Conservation (phyloP, 37 sponge, comb jelly and placozoan species). For the Eunapius fragilis region DNA sequence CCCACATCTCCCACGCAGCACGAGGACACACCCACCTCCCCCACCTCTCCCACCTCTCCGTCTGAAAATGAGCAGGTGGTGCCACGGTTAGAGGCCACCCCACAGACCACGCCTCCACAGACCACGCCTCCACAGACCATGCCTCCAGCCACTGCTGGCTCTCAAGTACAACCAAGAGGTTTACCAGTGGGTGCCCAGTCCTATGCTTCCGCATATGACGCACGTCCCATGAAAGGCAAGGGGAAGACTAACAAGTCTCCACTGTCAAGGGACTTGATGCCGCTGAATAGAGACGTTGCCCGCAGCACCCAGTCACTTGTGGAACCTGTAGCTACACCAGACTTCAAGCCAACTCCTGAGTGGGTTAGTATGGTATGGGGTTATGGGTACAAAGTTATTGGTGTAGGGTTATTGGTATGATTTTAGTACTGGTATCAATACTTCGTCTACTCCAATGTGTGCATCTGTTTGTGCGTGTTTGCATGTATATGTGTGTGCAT, state of each 20-base stretch:
- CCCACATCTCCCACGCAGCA: not conserved
- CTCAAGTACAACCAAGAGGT: slow-evolving; percentile 2
- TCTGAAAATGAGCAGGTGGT: not conserved
- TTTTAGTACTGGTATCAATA: no score
- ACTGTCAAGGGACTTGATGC: slow-evolving; percentile 26
- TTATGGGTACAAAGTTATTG: no score
- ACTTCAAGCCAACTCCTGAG: slow-evolving; percentile 82
- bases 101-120: not conserved
- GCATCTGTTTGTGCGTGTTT: slow-evolving; percentile 21
- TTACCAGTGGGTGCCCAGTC: not conserved
- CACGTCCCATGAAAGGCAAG: not conserved
- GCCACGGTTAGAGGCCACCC: not conserved
- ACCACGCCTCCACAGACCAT: not conserved
- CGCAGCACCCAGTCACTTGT: slow-evolving; percentile 48
- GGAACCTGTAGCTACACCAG: slow-evolving; percentile 61
- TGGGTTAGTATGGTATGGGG: slow-evolving; percentile 63
- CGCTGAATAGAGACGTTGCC: slow-evolving; percentile 59
- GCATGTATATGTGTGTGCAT: not conserved
- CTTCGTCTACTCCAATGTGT: not conserved
- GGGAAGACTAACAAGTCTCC: slow-evolving; percentile 6
- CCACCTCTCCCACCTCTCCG: slow-evolving; percentile 6
- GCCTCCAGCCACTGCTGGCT: not conserved
- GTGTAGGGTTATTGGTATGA: no score
- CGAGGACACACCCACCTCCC: slow-evolving; percentile 1
- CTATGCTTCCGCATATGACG: not conserved